These are phyloP conservation scores for Leptodactylus fallax DNA, from an alignment of 2,797 vertebrate species.

Conservation along the genomic window DNA sequence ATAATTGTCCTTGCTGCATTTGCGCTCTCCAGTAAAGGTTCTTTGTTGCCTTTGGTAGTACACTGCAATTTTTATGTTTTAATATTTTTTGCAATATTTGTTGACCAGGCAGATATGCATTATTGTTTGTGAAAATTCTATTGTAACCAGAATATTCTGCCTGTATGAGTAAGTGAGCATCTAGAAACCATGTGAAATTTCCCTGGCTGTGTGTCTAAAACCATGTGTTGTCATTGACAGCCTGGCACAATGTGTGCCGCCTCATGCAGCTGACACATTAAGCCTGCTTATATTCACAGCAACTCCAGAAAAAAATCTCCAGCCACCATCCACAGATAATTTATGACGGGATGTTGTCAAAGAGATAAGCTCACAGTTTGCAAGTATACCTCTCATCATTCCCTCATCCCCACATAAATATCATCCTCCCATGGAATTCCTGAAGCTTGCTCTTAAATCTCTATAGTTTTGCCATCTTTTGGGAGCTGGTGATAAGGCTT, in stretches of 20 bases:
- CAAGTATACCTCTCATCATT: constrained; percentile 9
- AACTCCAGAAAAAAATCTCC: neutral
- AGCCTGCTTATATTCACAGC: constrained; percentile 34
- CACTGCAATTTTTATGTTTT: neutral
- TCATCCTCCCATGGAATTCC: neutral
- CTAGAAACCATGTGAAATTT: neutral
- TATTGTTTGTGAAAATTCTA: neutral
- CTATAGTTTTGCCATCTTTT: neutral
- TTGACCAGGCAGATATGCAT: too few species aligned
- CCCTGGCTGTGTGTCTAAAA: neutral
- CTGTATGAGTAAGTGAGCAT: neutral
- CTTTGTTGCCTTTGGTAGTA: neutral
- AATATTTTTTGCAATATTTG: neutral
- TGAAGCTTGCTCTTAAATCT: neutral
- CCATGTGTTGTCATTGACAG: constrained; percentile 20
- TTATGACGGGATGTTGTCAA: constrained; percentile 27
- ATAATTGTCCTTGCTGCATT: neutral
- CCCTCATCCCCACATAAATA: neutral
- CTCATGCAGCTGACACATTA: constrained; percentile 28
- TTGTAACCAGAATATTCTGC: too few species aligned
- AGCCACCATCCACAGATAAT: constrained; percentile 6
- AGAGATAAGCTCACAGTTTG: constrained; percentile 36
- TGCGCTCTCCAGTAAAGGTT: neutral
- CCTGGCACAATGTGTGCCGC: constrained; percentile 1
- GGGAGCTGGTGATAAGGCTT: neutral